Base-by-base conservation (phyloP, 1,140 invertebrate species). In the Zaprionus nigranus region DNA sequence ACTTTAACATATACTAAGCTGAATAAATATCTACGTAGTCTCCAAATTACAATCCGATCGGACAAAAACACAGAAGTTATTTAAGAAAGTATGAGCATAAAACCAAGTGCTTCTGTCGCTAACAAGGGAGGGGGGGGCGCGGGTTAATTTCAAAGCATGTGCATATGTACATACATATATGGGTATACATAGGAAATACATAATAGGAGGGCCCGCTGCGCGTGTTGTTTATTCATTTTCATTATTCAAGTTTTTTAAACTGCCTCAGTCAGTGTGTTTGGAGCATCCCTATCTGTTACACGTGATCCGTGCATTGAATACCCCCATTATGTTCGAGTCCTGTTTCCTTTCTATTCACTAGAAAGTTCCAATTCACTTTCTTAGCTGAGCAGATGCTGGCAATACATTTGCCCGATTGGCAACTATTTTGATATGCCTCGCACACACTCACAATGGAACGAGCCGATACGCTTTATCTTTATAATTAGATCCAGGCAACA, bases 401-500 rank as follows among this genome's bases (percentile, higher is more conserved):
- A 61, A 68, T 54, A 46, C 22, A 60, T 61, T 56, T 13, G 11
- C n/a, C 30, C 11, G 34, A 56, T 66, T 83, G 66, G 61, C 36
- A 63, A 30, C 51, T 26, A 49, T 71, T 82, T 82, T 87, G 70
- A 71, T 71, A 87, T 85, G 76, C 83, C 43, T 9, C 49, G 62
- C 82, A 86, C 82, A 81, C 58, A 43, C 38, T 7, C 40, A 43
- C 40, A 43, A 5, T 7, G n/a, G 6, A 17, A 26, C 20, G 36
- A 46, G 26, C 15, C 3, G 20, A 30, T 24, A 54, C 64, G 22
- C 26, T 83, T 68, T 88, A 87, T 87, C 84, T 88, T 81, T 88
- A 78, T 87, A 87, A 87, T 83, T 83, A 81, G 84, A 87, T 88
- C 84, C 72, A 53, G 66, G 53, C 70, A 65, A 65, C 43, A 59